Evolutionary conservation across 2,113 vertebrate genomes (phyloP), one percentile per base, ranked within the genome.

Genomic region (Paraplagusia blochii): DNA sequence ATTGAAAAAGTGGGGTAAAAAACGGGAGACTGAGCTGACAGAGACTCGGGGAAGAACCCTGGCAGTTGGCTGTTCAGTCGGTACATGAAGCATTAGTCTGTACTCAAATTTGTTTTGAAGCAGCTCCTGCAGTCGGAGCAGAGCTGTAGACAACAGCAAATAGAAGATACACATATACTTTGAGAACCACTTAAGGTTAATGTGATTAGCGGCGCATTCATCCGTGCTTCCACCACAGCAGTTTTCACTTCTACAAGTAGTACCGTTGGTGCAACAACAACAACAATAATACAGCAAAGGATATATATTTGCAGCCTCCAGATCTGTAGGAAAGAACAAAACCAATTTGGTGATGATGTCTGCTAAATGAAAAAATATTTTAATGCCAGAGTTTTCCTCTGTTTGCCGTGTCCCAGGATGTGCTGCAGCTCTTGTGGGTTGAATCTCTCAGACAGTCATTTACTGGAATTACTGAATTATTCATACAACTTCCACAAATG

Each of bases 151-250:
- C 59, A 74, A 46, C 56, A 62, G 63, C 65, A 40, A 10, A 6
- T 4, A 53, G 57, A 61, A 44, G 49, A 49, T 50, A 42, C 54
- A 46, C 43, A 58, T 46, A 71, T 46, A 71, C 65, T 77, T 73
- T 75, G 63, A 67, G 58, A 79, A 72, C 80, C 82, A 80, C 82
- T 85, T 79, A 78, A 70, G 65, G 74, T 70, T 77, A 73, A 79
- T 74, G 34, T 67, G 57, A 70, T 83, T 82, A 85, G 40, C 56
- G 11, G 58, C 13, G 66, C 69, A 52, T 43, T 64, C 49, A 35
- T 61, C 44, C 57, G 34, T 71, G 52, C 22, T 35, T 62, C 45
- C 7, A 15, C 51, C 50, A 44, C 68, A 34, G 73, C 68, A 35
- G 36, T 14, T 51, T 54, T 66, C 63, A 19, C 42, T 35, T n/a